Conservation (phyloP, 2,113 vertebrate species). For the Tragulus kanchil region DNA sequence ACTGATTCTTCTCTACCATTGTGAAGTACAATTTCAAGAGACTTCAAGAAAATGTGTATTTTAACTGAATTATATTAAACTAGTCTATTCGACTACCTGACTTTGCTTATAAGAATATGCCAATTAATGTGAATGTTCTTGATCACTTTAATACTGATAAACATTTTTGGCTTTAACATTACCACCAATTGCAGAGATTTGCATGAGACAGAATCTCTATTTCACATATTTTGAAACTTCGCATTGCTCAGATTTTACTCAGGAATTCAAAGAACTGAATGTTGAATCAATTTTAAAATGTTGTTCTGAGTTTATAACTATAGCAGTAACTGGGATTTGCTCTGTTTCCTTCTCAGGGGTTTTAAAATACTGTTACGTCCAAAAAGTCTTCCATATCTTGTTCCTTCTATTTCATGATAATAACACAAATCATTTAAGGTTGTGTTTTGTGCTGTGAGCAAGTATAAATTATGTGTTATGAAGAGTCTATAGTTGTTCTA, state of each 20-base stretch:
- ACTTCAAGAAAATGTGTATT: not conserved
- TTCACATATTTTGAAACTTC: conserved; percentile 19
- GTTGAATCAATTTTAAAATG: not conserved
- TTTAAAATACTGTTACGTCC: not conserved
- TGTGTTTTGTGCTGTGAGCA: not conserved
- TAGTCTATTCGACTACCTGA: not conserved
- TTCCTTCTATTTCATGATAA: conserved; percentile 24
- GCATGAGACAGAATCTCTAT: not conserved
- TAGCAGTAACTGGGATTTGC: not conserved
- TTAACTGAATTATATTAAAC: not conserved
- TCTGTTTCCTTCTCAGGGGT: not conserved
- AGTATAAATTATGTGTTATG: not conserved
- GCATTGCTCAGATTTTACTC: not conserved
- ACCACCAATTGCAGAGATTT: not conserved
- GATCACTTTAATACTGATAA: not conserved
- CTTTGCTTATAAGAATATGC: not conserved
- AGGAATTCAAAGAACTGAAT: conserved; percentile 36
- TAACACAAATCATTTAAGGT: not conserved
- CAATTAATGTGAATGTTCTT: not conserved
- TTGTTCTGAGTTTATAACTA: not conserved
- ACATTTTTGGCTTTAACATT: not conserved
- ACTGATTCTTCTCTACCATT: not conserved
- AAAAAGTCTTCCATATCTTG: not conserved
- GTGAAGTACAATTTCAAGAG: not conserved
- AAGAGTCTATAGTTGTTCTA: conserved; percentile 60